Evolutionary conservation across 2,888 invertebrate species (phyloP).

Genomic region (Euplagia quadripunctaria): DNA sequence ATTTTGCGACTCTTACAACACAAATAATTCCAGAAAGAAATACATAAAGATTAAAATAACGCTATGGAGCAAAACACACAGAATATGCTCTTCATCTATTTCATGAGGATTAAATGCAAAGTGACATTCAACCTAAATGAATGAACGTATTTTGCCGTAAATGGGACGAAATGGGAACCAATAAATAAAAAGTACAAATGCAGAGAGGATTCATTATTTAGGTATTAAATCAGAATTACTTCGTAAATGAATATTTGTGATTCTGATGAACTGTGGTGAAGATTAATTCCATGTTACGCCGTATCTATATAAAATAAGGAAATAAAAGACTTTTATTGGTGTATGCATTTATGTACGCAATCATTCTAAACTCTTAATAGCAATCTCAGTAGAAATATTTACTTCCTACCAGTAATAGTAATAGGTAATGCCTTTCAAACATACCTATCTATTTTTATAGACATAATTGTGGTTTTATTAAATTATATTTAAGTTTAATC

Average conservation of each 20-base stretch:
- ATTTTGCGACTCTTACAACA: neutral
- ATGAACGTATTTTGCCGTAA: neutral
- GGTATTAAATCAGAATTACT: conserved; percentile 7
- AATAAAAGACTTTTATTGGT: neutral
- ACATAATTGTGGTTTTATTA: too few relatives aligned
- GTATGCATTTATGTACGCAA: too few relatives aligned
- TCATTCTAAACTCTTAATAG: too few relatives aligned
- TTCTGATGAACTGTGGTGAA: neutral
- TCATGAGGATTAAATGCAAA: neutral
- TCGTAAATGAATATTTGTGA: conserved; percentile 5
- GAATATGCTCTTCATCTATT: neutral
- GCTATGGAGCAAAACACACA: neutral
- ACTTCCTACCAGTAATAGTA: too few relatives aligned
- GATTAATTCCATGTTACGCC: conserved; percentile 8
- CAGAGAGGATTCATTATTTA: conserved; percentile 28
- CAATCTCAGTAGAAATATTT: too few relatives aligned
- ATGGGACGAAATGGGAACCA: conserved; percentile 6
- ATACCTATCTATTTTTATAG: too few relatives aligned
- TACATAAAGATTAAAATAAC: neutral
- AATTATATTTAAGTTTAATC: too few relatives aligned
- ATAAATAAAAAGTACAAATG: conserved; percentile 30
- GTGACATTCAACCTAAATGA: neutral
- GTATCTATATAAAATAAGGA: conserved; percentile 2
- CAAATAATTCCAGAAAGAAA: neutral
- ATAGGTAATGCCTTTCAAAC: too few relatives aligned